A percentile compares a stretch with the other conserved stretches of the same genome.
Evolutionary conservation across 2,888 invertebrate genomes (phyloP).

Genomic region (Lacanobia wlatinum): DNA sequence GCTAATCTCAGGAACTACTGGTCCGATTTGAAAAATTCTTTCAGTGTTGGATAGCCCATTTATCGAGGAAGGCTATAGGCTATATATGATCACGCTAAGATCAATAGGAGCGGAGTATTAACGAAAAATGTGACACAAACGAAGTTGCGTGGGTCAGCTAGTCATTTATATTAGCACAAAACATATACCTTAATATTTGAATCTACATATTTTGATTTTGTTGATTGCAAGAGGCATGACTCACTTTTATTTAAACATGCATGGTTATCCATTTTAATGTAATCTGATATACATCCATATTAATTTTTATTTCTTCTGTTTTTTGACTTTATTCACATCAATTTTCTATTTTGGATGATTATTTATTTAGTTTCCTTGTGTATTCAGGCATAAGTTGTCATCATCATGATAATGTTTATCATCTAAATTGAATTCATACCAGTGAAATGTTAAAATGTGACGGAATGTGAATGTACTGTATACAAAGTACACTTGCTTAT

Average conservation of each 20-base stretch:
- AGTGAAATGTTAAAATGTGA: not conserved
- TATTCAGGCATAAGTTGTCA: not conserved
- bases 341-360: not conserved
- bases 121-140: too few relatives aligned
- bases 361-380: not conserved
- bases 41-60: too few relatives aligned
- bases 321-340: not conserved
- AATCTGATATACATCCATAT: not conserved
- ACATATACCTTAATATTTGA: too few relatives aligned
- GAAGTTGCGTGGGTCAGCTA: too few relatives aligned
- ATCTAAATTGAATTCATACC: not conserved
- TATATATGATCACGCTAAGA: too few relatives aligned
- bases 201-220: not conserved
- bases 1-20: too few relatives aligned
- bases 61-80: too few relatives aligned
- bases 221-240: not conserved
- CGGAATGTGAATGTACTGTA: not conserved
- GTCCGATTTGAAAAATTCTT: too few relatives aligned
- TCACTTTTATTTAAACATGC: not conserved
- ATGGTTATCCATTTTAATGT: slow-evolving; percentile 1
- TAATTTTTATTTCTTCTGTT: not conserved
- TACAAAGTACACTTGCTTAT: not conserved
- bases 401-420: slow-evolving; percentile 1
- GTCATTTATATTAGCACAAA: too few relatives aligned
- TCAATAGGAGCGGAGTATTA: too few relatives aligned